Base-by-base conservation (phyloP, 2,797 vertebrate genomes). In the Melanotaenia nigrans region DNA sequence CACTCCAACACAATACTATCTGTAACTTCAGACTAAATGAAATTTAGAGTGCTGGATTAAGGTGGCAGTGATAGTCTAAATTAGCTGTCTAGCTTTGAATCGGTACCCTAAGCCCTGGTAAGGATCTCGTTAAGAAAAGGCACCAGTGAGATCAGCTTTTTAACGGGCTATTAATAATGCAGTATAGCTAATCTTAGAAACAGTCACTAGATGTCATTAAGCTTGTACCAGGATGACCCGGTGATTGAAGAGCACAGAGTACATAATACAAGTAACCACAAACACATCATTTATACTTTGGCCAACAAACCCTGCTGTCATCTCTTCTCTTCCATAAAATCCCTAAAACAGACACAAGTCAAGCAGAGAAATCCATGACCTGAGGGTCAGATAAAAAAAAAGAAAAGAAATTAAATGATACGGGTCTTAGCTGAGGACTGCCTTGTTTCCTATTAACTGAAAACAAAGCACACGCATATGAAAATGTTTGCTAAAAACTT, bases 91-190 rank as follows among this genome's bases (percentile, higher is more conserved):
- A 60, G 64, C 69, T 77, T 60, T 71, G 69, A 66, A 80, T 42
- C 47, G 18, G 40, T 66, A 79, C 14, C 58, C 24, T 87, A 81
- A 89, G 61, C 54, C 54, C 49, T 45, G 64, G 53, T 47, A 47
- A 35, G 59, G 66, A 76, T 81, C 73, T 61, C 67, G 76, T 71
- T 82, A 74, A 78, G 78, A 75, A 89, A 89, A 84, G 82, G 73
- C 65, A 78, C 53, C 33, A 38, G 65, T 79, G 57, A 78, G 78
- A 85, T 84, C 81, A 87, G 85, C 79, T 86, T 87, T 90, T 88
- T 85, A 90, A 87, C 81, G 53, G 71, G 78, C 85, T 90, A 91
- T 82, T 86, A 85, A 84, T 90, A 89, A 74, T 42, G 25, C 35
- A 56, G 59, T 24, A 60, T 54, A 72, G 73, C 77, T 89, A 90